Evolutionary conservation across 1,140 invertebrate species (phyloP), one percentile per base, ranked within the genome.

Genomic region (Pogonognathellus flavescens): DNA sequence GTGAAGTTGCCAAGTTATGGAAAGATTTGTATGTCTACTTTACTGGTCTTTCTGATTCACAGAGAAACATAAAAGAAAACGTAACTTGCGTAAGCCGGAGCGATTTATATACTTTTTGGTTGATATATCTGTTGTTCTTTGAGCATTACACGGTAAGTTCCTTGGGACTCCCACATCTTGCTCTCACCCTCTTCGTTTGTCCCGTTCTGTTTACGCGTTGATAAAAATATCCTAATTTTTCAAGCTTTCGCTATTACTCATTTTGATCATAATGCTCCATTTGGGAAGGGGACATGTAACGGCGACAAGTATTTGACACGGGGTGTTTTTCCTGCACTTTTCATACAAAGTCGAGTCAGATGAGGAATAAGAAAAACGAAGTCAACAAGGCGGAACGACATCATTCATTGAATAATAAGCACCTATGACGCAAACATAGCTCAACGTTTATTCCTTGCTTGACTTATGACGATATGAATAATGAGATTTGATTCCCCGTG

Each of bases 181-280:
- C 25, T 49, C 31, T 76, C 62, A 66, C 62, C 62, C 62, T 76
- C 41, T 16, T 25, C 53, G n/a, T 3, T 2, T n/a, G 11, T 9
- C n/a, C 53, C 2, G 31, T 76, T 49, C 70, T 76, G 70, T 76
- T 76, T 76, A 76, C 41, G 25, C n/a, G 70, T 50, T 49, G 70
- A 76, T 76, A 76, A 76, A 76, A 76, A 76, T 76, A 76, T 76
- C 25, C 16, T 49, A 76, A 76, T 76, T 76, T 76, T 76, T 76
- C 70, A 76, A 76, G 70, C 41, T 76, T 76, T 76, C 14, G 70
- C 70, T 76, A 76, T 76, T 76, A 76, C n/a, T 76, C 70, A 76
- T 76, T 76, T 76, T 31, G 41, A 49, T 76, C 70, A 50, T 76
- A 50, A 14, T 16, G 41, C 70, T 50, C 70, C 41, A 76, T 76